These are phyloP conservation scores for Pantherophis alleghaniensis DNA, from an alignment of 2,797 vertebrate genomes.

Conservation along the genomic window DNA sequence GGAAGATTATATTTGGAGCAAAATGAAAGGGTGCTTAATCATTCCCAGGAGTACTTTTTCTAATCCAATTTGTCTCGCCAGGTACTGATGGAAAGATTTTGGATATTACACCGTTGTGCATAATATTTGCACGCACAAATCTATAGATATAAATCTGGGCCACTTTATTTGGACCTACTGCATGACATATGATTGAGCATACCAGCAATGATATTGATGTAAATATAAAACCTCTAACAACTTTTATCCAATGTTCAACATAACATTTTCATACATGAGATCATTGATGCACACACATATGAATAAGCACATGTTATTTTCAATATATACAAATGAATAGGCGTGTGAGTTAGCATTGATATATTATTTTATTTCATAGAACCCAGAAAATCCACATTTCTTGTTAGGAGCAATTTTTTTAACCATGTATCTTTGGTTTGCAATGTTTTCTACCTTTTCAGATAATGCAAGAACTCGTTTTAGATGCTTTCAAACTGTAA, in stretches of 20 bases:
- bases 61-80: background rate
- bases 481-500: background rate
- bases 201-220: background rate
- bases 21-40: conserved; percentile 39
- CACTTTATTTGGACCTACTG: background rate
- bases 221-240: background rate
- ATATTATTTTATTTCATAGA: background rate
- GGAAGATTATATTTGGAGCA: background rate
- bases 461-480: background rate
- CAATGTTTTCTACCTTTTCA: background rate
- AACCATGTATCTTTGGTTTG: background rate
- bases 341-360: background rate
- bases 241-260: background rate
- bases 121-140: background rate
- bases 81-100: background rate
- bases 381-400: background rate
- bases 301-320: background rate
- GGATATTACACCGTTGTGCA: background rate
- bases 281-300: background rate
- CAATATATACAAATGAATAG: background rate
- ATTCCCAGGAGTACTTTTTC: background rate
- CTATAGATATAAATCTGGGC: background rate
- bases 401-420: background rate
- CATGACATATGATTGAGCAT: background rate
- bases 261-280: background rate